Conservation (phyloP, 2,113 vertebrate genomes). For the Gymnobelideus leadbeateri region DNA sequence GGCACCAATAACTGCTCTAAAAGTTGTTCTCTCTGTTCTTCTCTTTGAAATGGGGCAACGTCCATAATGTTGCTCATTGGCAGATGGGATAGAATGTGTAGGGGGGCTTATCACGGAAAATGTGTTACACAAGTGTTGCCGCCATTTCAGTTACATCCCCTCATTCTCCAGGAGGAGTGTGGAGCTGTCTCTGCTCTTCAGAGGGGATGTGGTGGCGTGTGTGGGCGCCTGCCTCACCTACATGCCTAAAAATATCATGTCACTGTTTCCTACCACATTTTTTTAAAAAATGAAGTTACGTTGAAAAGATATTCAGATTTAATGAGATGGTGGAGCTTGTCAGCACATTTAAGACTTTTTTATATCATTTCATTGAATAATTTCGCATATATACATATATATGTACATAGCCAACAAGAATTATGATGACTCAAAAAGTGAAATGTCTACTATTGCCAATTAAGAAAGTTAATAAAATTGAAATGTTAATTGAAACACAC, state of each 20-base stretch:
- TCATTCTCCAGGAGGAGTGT: constrained; percentile 1
- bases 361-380: constrained; percentile 69
- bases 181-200: constrained; percentile 54
- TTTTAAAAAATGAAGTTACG: constrained; percentile 38
- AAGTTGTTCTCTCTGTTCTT: neutral
- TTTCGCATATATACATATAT: constrained; percentile 68
- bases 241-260: constrained; percentile 68
- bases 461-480: constrained; percentile 51
- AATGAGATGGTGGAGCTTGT: constrained; percentile 63
- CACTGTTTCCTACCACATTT: constrained; percentile 52
- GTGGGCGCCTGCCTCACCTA: constrained; percentile 63
- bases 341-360: constrained; percentile 59
- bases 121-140: neutral
- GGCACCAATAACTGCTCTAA: neutral
- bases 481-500: constrained; percentile 46
- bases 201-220: constrained; percentile 52
- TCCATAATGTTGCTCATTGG: neutral
- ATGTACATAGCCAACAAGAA: constrained; percentile 48
- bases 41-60: neutral
- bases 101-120: constrained; percentile 16
- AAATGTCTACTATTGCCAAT: constrained; percentile 34
- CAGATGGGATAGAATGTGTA: constrained; percentile 35
- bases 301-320: constrained; percentile 67
- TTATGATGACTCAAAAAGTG: constrained; percentile 64
- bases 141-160: constrained; percentile 1